These are phyloP conservation scores for Hetaerina titia DNA, from an alignment of 2,888 invertebrate species.

Conservation along the genomic window DNA sequence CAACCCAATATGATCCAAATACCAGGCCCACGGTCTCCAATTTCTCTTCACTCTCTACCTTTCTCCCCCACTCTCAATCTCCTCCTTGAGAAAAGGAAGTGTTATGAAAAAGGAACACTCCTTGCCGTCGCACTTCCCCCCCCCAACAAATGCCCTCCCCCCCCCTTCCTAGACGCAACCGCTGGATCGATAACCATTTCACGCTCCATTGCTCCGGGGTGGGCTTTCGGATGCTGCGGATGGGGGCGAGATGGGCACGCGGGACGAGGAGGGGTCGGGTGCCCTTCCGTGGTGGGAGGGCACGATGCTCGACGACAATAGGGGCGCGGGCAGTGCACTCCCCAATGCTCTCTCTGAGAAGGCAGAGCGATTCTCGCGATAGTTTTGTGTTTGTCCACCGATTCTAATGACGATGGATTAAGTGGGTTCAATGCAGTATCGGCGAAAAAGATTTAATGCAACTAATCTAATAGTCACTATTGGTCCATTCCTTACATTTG, in stretches of 20 bases:
- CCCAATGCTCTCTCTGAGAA: no score
- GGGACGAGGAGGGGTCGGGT: neutral
- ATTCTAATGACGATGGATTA: no score
- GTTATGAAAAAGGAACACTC: neutral
- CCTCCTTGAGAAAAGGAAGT: neutral
- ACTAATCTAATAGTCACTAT: no score
- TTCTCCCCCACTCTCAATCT: neutral
- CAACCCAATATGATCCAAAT: no score
- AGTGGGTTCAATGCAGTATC: no score
- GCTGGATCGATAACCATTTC: constrained; percentile 25
- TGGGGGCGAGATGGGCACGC: neutral
- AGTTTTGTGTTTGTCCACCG: no score
- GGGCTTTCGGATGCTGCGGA: neutral
- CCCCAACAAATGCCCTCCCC: no score
- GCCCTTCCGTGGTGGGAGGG: neutral
- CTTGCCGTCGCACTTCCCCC: neutral
- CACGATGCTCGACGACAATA: neutral
- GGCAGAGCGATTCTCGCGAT: no score
- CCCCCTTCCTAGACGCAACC: neutral
- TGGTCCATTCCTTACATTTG: no score
- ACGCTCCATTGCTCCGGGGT: constrained; percentile 26
- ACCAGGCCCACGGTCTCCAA: no score
- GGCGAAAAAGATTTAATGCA: no score
- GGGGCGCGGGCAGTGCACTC: neutral
- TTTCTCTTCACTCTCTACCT: no score